Evolutionary conservation across 2,888 invertebrate genomes (phyloP).

Genomic region (Orthosia gracilis): DNA sequence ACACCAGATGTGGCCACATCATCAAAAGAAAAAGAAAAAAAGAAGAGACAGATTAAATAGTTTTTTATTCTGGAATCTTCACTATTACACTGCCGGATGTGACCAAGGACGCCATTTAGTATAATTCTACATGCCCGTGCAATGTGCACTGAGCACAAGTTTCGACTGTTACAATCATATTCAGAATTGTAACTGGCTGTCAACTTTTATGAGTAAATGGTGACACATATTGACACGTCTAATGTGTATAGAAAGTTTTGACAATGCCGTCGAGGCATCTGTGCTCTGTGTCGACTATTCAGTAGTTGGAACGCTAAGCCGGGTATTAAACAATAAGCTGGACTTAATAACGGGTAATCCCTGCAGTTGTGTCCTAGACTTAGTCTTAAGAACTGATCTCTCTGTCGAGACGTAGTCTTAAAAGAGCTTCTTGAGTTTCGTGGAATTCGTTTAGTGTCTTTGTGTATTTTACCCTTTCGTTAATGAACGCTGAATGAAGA

Average conservation of each 20-base stretch:
- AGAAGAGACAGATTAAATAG: no score
- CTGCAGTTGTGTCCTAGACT: conserved; percentile 38
- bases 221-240: neutral
- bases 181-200: no score
- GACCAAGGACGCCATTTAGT: no score
- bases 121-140: no score
- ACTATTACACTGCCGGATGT: no score
- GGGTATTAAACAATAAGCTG: conserved; percentile 60
- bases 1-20: no score
- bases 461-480: neutral
- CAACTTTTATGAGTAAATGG: neutral
- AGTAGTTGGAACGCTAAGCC: conserved; percentile 29
- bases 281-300: neutral
- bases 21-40: no score
- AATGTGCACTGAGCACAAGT: no score
- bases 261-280: no score
- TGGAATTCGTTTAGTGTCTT: neutral
- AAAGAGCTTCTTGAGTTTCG: conserved; percentile 13
- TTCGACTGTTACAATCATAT: no score
- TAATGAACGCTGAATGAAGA: neutral
- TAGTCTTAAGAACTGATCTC: conserved; percentile 43
- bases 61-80: no score
- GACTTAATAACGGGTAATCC: conserved; percentile 49
- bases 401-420: conserved; percentile 27
- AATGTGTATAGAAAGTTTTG: neutral